These are phyloP conservation scores for Liposcelis brunnea DNA, from an alignment of 2,888 invertebrate species.

Conservation along the genomic window DNA sequence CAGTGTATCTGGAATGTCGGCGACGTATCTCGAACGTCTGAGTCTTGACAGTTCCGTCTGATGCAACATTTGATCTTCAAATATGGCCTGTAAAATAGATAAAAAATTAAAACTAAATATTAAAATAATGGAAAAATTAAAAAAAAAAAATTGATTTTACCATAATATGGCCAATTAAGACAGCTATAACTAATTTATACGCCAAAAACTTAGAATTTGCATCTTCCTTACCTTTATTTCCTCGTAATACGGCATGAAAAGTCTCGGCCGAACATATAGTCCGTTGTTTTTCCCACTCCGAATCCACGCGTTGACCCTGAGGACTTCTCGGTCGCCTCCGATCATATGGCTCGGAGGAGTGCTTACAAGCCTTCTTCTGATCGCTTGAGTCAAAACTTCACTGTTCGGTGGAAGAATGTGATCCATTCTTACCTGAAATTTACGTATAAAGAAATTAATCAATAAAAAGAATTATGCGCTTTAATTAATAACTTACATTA, in stretches of 20 bases:
- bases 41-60: slow-evolving; percentile 47
- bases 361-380: slow-evolving; percentile 58
- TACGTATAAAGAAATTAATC: too few relatives aligned
- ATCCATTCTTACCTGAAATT: slow-evolving; percentile 47
- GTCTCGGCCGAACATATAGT: slow-evolving; percentile 63
- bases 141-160: background rate
- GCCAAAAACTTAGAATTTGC: background rate
- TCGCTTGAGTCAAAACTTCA: slow-evolving; percentile 55
- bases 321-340: slow-evolving; percentile 38
- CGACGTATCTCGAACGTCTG: slow-evolving; percentile 51
- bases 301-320: slow-evolving; percentile 63
- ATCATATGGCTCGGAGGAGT: slow-evolving; percentile 75
- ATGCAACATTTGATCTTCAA: slow-evolving; percentile 69
- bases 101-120: slow-evolving; percentile 1
- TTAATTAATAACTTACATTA: too few relatives aligned
- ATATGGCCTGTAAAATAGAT: slow-evolving; percentile 37
- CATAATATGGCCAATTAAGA: background rate
- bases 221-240: slow-evolving; percentile 56
- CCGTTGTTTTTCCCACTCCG: slow-evolving; percentile 49
- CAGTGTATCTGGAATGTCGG: slow-evolving; percentile 80
- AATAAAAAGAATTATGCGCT: too few relatives aligned
- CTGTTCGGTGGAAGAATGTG: slow-evolving; percentile 75
- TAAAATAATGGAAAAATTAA: slow-evolving; percentile 4
- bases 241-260: slow-evolving; percentile 89
- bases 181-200: background rate